These are phyloP conservation scores for Virgularia gustaviana DNA, from an alignment of 92 coral and sea anemone genomes.

Conservation along the genomic window DNA sequence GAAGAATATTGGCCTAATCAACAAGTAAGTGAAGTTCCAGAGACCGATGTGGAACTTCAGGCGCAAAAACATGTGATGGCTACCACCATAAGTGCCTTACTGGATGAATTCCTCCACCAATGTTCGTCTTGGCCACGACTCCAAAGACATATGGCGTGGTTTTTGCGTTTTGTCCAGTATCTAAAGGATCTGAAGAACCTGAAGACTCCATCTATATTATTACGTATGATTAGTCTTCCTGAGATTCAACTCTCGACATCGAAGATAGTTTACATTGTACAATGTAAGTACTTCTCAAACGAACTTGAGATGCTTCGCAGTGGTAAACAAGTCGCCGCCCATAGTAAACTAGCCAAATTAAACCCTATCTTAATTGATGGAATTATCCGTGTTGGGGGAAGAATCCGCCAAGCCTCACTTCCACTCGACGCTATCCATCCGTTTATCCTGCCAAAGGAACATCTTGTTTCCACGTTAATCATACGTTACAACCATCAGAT, in stretches of 20 bases:
- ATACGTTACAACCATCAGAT: conserved; percentile 35
- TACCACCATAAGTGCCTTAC: neutral
- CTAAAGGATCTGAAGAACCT: conserved; percentile 26
- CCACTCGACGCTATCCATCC: conserved; percentile 41
- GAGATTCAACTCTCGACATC: conserved; percentile 44
- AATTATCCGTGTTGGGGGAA: conserved; percentile 42
- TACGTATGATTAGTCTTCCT: conserved; percentile 15
- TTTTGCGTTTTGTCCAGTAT: conserved; percentile 49
- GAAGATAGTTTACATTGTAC: conserved; percentile 33
- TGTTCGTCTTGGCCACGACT: conserved; percentile 54
- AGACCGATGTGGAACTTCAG: conserved; percentile 46
- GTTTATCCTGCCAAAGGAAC: conserved; percentile 45
- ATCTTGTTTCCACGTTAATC: conserved; percentile 34
- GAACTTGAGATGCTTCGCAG: conserved; percentile 29
- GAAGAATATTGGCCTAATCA: conserved; percentile 43
- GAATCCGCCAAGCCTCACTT: conserved; percentile 40
- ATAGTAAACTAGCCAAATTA: conserved; percentile 52
- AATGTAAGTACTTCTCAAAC: conserved; percentile 36
- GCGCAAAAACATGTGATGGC: conserved; percentile 25
- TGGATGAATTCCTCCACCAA: conserved; percentile 27
- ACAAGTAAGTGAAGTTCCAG: conserved; percentile 37
- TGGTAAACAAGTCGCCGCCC: conserved; percentile 29
- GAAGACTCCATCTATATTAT: neutral
- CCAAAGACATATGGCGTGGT: conserved; percentile 56
- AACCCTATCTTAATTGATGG: conserved; percentile 45